phyloP scores from a whole-genome alignment of 2,888 invertebrate species.

The Ditylenchus weischeri region DNA sequence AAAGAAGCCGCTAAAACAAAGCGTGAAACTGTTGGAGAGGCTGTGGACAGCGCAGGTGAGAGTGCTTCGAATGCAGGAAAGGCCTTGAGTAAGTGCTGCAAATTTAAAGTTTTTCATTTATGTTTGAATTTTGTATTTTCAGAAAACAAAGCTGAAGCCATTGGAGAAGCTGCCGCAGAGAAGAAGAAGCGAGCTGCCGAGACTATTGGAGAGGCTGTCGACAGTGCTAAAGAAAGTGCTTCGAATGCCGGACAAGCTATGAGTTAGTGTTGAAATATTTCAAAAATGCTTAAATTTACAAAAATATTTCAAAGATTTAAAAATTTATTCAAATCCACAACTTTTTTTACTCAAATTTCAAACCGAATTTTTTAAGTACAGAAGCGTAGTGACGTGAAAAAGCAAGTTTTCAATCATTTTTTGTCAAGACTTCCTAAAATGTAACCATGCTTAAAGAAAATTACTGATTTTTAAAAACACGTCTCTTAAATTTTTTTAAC shows the following conservation, averaged over 20 bases:
- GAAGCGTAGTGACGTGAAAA: neutral
- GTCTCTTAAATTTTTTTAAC: neutral
- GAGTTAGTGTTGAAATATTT: neutral
- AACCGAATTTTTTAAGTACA: neutral
- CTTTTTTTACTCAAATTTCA: neutral
- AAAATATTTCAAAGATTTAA: too few species aligned
- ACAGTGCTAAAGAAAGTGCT: neutral
- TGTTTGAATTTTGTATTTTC: too few species aligned
- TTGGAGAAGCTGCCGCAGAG: neutral
- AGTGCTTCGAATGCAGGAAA: neutral
- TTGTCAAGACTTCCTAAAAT: neutral
- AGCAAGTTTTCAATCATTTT: neutral
- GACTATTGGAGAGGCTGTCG: conserved; percentile 1
- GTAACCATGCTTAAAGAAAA: too few species aligned
- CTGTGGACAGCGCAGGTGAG: neutral
- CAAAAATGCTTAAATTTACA: too few species aligned
- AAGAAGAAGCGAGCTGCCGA: conserved; percentile 1
- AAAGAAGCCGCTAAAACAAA: neutral
- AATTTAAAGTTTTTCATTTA: neutral
- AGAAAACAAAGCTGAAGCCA: too few species aligned
- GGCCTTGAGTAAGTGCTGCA: neutral
- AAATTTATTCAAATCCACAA: too few species aligned
- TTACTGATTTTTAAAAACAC: too few species aligned
- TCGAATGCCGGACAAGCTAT: neutral
- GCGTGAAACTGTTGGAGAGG: neutral